Conservation (phyloP, 2,888 invertebrate genomes). For the Anthrax anthrax region DNA sequence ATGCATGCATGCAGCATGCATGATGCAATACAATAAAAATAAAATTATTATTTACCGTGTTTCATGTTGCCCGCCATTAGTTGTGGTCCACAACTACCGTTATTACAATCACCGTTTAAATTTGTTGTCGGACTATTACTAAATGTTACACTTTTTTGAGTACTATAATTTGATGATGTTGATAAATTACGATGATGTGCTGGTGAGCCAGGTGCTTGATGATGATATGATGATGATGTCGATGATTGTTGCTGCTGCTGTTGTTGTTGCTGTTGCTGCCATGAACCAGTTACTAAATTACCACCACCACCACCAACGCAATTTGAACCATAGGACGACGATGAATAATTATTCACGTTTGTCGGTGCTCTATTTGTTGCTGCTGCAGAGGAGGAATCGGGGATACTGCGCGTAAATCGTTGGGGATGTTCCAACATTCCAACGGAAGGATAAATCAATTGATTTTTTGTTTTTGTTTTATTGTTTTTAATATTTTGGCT, state of each 20-base stretch:
- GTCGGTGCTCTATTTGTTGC: conserved; percentile 19
- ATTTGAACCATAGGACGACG: conserved; percentile 50
- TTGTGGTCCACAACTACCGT: conserved; percentile 29
- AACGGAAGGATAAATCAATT: conserved; percentile 11
- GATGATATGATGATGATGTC: conserved; percentile 23
- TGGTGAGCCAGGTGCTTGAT: conserved; percentile 18
- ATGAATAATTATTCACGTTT: conserved; percentile 13
- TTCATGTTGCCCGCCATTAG: conserved; percentile 37
- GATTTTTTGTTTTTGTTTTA: not conserved
- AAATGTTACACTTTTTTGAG: conserved; percentile 35
- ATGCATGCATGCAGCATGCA: not conserved
- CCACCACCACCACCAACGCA: conserved; percentile 32
- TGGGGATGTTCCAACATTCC: conserved; percentile 37
- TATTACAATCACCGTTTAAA: conserved; percentile 25
- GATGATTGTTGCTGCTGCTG: conserved; percentile 14
- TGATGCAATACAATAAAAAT: not conserved
- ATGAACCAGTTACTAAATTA: conserved; percentile 23
- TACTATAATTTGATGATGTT: conserved; percentile 33
- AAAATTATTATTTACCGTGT: conserved; percentile 24
- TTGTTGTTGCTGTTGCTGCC: conserved; percentile 15
- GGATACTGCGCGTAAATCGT: conserved; percentile 59
- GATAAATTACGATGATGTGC: conserved; percentile 32
- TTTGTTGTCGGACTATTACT: conserved; percentile 23
- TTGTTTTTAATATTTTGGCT: not conserved
- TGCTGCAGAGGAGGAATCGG: conserved; percentile 36